phyloP scores from a whole-genome alignment of 2,113 vertebrate genomes.

The Coturnix japonica region DNA sequence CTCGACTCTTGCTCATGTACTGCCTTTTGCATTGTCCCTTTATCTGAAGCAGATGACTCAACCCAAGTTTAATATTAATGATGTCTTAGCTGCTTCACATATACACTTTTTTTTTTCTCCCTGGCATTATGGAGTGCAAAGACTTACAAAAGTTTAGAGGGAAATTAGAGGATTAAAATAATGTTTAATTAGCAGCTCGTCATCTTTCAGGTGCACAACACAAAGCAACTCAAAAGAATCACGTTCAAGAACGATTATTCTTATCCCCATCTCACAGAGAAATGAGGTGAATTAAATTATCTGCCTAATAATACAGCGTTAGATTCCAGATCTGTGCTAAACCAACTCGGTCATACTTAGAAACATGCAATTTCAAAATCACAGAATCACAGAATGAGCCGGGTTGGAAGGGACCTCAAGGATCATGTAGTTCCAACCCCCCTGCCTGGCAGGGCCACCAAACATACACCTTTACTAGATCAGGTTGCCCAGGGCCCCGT shows the following conservation, averaged over 20 bases:
- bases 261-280: constrained; percentile 14
- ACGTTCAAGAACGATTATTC: background rate
- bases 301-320: background rate
- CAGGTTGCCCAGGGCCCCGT: too few relatives aligned
- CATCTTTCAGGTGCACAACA: constrained; percentile 18
- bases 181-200: constrained; percentile 28
- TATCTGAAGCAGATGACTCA: constrained; percentile 22
- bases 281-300: constrained; percentile 13
- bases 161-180: constrained; percentile 31
- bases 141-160: constrained; percentile 13
- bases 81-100: constrained; percentile 6
- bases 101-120: background rate
- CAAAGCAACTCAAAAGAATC: background rate
- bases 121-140: background rate
- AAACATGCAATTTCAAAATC: background rate
- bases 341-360: constrained; percentile 22
- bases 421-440: too few relatives aligned
- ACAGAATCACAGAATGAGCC: too few relatives aligned
- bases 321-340: background rate
- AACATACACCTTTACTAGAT: too few relatives aligned
- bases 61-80: background rate
- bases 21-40: background rate
- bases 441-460: too few relatives aligned
- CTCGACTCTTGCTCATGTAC: background rate
- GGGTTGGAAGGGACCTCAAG: too few relatives aligned